Conservation (phyloP, 92 coral and sea anemone genomes). For the Phenganax subtilis region DNA sequence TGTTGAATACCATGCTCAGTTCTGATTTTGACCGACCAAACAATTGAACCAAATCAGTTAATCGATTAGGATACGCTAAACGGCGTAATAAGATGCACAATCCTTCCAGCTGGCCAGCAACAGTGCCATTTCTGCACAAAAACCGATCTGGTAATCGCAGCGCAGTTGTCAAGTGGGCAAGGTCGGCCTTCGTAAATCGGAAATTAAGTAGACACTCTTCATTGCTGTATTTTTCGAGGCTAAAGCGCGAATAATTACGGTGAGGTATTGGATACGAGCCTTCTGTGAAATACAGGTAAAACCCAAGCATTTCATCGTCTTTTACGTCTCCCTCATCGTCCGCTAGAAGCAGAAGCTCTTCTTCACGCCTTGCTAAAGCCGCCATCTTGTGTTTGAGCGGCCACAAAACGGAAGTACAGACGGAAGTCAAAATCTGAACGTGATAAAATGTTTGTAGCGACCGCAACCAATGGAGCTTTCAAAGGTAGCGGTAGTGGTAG, state of each 20-base stretch:
- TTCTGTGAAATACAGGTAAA: constrained; percentile 15
- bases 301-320: constrained; percentile 22
- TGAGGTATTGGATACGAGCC: background rate
- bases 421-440: constrained; percentile 2
- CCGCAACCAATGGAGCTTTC: constrained; percentile 13
- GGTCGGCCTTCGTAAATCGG: constrained; percentile 11
- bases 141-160: constrained; percentile 17
- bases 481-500: constrained; percentile 17
- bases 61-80: constrained; percentile 22
- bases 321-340: constrained; percentile 18
- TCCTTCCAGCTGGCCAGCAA: background rate
- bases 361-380: constrained; percentile 2
- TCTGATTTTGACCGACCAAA: constrained; percentile 7
- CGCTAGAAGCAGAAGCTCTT: constrained; percentile 14
- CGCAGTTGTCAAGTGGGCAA: constrained; percentile 5
- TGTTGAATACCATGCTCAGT: no score
- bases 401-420: background rate
- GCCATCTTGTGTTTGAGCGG: constrained; percentile 7
- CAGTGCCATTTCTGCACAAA: constrained; percentile 10
- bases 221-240: constrained; percentile 6
- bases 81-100: constrained; percentile 1
- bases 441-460: constrained; percentile 14
- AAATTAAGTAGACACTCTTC: constrained; percentile 17
- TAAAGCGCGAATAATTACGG: constrained; percentile 15
- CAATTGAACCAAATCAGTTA: constrained; percentile 4